Base-by-base conservation (phyloP, 1,140 invertebrate species). In the Drosophila melanica region DNA sequence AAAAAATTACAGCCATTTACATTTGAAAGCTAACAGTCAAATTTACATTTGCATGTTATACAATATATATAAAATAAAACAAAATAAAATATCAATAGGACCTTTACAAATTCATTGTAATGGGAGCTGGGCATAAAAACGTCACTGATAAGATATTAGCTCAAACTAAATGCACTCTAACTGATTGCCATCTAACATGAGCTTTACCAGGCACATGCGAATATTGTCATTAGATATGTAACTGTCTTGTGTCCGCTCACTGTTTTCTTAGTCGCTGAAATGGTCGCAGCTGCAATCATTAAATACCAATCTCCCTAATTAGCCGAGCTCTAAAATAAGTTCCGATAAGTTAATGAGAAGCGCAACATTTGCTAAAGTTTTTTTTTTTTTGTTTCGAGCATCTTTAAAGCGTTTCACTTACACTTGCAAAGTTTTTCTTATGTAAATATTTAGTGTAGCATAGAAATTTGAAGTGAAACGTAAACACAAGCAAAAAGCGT, bases 361-460 rank as follows among this genome's bases (percentile, higher is more conserved):
- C 30, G 64, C 12, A 78, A 58, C 53, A 68, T 65, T 68, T 14
- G 47, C 48, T 42, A 62, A 77, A 76, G 41, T 71, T 73, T 76
- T 42, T 33, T 2, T n/a, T 8, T 9, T 14, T 27, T 14, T 50
- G 4, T 27, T 48, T 44, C 8, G 20, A 60, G 12, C 42, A 44
- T 55, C 63, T 48, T 84, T 84, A 84, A 84, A 84, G 81, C 73
- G 71, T 81, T 66, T 87, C 78, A 69, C 78, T 87, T 81, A 75
- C 74, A 81, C 57, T 79, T 59, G 53, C 50, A 54, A 73, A 74
- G 69, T 87, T 78, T 85, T 77, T 72, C 50, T 71, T 72, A 82
- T 87, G 82, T 79, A 87, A 86, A 86, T 86, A 86, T 86, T 86
- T 86, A 87, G 82, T 86, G 72, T 82, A 87, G 82, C 65, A 73